A percentile compares a stretch with the other conserved stretches of the same genome.
Evolutionary conservation across 35 echinoderm and acorn worm species (phyloP).

Genomic region (Holothuria glaberrima): DNA sequence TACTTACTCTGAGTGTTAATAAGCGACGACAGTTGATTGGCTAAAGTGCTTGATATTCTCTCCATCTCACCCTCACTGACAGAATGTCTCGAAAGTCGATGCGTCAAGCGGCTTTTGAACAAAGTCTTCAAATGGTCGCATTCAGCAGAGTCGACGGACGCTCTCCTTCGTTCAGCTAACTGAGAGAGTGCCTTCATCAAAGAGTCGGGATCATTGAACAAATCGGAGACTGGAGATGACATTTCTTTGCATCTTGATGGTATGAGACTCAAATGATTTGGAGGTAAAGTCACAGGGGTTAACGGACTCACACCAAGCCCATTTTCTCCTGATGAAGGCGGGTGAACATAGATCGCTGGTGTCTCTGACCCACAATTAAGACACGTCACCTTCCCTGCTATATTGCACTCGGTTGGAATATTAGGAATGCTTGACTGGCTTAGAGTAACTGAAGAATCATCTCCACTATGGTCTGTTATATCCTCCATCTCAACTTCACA

Average conservation of each 20-base stretch:
- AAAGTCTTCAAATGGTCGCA: slow-evolving; percentile 64
- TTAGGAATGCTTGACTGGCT: slow-evolving; percentile 22
- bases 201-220: slow-evolving; percentile 32
- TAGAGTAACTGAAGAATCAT: slow-evolving; percentile 1
- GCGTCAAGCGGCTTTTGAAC: slow-evolving; percentile 68
- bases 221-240: slow-evolving; percentile 8
- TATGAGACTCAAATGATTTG: slow-evolving; percentile 40
- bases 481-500: no score
- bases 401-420: slow-evolving; percentile 52
- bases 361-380: slow-evolving; percentile 60
- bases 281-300: not conserved
- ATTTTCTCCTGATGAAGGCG: not conserved
- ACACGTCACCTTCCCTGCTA: slow-evolving; percentile 51
- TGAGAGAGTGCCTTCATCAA: slow-evolving; percentile 52
- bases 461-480: no score
- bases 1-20: slow-evolving; percentile 46
- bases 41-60: slow-evolving; percentile 32
- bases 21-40: slow-evolving; percentile 44
- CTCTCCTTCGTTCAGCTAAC: slow-evolving; percentile 43
- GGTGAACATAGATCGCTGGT: slow-evolving; percentile 54
- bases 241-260: not conserved
- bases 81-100: slow-evolving; percentile 76
- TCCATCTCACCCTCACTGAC: slow-evolving; percentile 56
- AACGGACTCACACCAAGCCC: not conserved
- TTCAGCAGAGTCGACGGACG: slow-evolving; percentile 71